These are phyloP conservation scores for Zaprionus nigranus DNA, from an alignment of 1,140 invertebrate species.

Conservation along the genomic window DNA sequence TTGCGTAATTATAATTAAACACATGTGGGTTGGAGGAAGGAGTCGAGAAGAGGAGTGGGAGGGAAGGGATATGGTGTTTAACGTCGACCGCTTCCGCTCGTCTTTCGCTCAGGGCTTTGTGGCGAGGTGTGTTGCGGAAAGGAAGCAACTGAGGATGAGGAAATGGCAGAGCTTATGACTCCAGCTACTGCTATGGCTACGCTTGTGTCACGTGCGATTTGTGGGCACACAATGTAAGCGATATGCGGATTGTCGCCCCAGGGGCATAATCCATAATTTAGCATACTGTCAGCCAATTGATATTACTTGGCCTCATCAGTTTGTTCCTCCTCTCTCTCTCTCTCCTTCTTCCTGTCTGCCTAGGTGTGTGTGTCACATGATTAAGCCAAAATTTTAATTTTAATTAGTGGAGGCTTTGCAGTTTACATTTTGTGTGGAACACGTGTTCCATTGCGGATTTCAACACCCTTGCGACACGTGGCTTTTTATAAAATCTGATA, in stretches of 20 bases:
- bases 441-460: conserved; percentile 34
- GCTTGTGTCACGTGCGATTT: conserved; percentile 58
- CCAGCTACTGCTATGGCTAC: conserved; percentile 21
- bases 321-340: too few species aligned
- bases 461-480: not conserved
- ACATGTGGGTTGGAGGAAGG: conserved; percentile 63
- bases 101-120: conserved; percentile 41
- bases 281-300: conserved; percentile 77
- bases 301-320: conserved; percentile 61
- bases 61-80: conserved; percentile 41
- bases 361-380: conserved; percentile 26
- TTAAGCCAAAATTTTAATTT: conserved; percentile 49
- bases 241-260: conserved; percentile 69
- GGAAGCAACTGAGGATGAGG: conserved; percentile 24
- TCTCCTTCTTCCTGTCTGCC: not conserved
- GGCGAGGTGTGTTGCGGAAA: conserved; percentile 40
- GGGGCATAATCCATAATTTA: conserved; percentile 83
- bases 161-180: not conserved
- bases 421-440: conserved; percentile 30
- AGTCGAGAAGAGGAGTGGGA: not conserved
- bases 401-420: conserved; percentile 47
- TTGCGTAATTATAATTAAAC: conserved; percentile 84
- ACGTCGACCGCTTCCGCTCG: conserved; percentile 66
- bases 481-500: not conserved
- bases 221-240: conserved; percentile 65